These are phyloP conservation scores for Eupsilia transversa DNA, from an alignment of 2,888 invertebrate genomes.

Conservation along the genomic window DNA sequence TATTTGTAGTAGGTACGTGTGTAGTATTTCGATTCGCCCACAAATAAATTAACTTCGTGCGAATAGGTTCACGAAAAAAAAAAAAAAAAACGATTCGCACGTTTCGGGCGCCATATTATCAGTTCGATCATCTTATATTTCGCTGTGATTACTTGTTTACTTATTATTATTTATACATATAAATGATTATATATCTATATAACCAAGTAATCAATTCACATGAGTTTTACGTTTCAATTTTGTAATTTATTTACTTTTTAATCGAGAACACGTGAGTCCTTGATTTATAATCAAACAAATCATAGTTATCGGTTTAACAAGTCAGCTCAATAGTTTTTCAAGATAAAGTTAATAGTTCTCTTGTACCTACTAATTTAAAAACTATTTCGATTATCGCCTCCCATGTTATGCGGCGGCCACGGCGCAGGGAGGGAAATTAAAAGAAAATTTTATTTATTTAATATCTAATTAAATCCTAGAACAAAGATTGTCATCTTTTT, in stretches of 20 bases:
- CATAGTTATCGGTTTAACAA: slow-evolving; percentile 5
- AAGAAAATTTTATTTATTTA: not conserved
- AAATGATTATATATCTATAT: too few species aligned
- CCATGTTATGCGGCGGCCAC: not conserved
- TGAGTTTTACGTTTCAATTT: not conserved
- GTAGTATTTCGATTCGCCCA: too few species aligned
- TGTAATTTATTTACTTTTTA: not conserved
- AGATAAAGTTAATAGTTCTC: slow-evolving; percentile 16
- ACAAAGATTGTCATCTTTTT: too few species aligned
- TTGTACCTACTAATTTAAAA: slow-evolving; percentile 15
- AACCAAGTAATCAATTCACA: slow-evolving; percentile 4
- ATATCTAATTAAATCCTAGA: not conserved
- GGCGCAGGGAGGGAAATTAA: not conserved
- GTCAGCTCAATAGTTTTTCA: not conserved
- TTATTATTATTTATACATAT: too few species aligned
- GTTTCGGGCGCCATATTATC: too few species aligned
- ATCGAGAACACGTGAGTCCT: not conserved
- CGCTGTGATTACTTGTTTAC: not conserved
- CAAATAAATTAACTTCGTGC: too few species aligned
- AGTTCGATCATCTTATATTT: not conserved
- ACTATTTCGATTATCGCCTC: not conserved
- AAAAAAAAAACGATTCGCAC: too few species aligned
- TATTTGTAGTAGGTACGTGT: too few species aligned
- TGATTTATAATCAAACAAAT: slow-evolving; percentile 19
- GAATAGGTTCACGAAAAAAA: too few species aligned